Percentiles rank a stretch among this genome's conserved stretches.
phyloP scores from a whole-genome alignment of 2,888 invertebrate genomes.

The Lochmaea crataegi region DNA sequence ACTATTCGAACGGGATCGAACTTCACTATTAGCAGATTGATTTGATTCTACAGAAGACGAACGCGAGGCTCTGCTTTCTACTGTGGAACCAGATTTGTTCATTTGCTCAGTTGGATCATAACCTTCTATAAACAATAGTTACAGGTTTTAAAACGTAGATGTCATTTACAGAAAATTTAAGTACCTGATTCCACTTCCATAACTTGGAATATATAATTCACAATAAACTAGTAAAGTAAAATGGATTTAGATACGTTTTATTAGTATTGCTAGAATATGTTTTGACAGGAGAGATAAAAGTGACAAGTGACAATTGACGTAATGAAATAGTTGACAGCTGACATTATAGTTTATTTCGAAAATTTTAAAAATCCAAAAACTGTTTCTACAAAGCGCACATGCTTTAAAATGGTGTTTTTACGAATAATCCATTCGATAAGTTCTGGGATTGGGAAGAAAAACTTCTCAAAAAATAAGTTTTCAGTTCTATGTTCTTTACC shows the following conservation, averaged over 20 bases:
- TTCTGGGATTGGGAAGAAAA: too few species aligned
- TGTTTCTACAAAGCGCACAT: too few species aligned
- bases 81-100: constrained; percentile 41
- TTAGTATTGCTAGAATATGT: neutral
- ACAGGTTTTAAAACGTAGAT: constrained; percentile 3
- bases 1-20: constrained; percentile 36
- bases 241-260: neutral
- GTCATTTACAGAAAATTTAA: neutral
- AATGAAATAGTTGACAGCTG: neutral
- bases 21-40: constrained; percentile 43
- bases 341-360: neutral
- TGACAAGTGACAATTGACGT: neutral
- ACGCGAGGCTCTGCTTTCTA: constrained; percentile 46
- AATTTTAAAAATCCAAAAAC: too few species aligned
- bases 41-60: constrained; percentile 54
- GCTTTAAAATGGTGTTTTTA: too few species aligned
- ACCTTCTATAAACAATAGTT: constrained; percentile 40
- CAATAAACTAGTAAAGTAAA: neutral
- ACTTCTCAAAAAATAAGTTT: too few species aligned
- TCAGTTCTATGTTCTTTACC: too few species aligned
- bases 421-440: too few species aligned
- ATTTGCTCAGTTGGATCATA: constrained; percentile 30
- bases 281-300: neutral
- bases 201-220: constrained; percentile 17
- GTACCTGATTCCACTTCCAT: constrained; percentile 49